A percentile compares a stretch with the other conserved stretches of the same genome.
Evolutionary conservation across 2,888 invertebrate genomes (phyloP).

Genomic region (Notodonta dromedarius): DNA sequence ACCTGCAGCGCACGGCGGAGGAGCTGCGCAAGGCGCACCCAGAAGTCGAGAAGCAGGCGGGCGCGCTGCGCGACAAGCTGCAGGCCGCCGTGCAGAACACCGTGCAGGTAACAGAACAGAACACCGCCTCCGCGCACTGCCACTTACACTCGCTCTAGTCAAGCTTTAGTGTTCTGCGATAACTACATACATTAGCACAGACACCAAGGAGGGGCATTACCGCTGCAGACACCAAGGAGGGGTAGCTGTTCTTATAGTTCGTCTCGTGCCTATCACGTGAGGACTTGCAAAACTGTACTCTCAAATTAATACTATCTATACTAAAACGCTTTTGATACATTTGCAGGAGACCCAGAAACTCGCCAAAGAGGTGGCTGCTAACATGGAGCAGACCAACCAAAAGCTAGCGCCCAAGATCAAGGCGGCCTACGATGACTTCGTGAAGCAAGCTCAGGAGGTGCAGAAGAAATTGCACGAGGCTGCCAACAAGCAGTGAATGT

Average conservation of each 20-base stretch:
- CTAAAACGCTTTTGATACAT: background rate
- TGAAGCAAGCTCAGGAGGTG: constrained; percentile 61
- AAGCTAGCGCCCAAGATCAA: constrained; percentile 72
- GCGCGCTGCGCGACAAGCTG: constrained; percentile 58
- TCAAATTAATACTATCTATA: background rate
- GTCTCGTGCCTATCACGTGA: too few species aligned
- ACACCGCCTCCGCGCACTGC: background rate
- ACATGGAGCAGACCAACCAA: constrained; percentile 66
- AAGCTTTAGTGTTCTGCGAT: background rate
- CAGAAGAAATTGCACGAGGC: constrained; percentile 74
- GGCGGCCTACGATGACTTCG: constrained; percentile 70
- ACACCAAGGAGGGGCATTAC: too few species aligned
- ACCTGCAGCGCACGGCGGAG: constrained; percentile 58
- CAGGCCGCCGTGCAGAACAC: constrained; percentile 60
- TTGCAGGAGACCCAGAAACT: constrained; percentile 66
- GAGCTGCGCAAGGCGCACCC: constrained; percentile 72
- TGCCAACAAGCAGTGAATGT: constrained; percentile 65
- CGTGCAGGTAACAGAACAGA: constrained; percentile 46
- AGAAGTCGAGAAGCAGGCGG: constrained; percentile 69
- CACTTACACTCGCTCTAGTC: background rate
- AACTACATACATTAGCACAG: background rate
- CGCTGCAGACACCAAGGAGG: background rate
- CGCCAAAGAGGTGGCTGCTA: constrained; percentile 62
- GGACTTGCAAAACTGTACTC: background rate
- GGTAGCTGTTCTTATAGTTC: too few species aligned